Base-by-base conservation (phyloP, 1,140 invertebrate species). In the Drosophila micromelanica region DNA sequence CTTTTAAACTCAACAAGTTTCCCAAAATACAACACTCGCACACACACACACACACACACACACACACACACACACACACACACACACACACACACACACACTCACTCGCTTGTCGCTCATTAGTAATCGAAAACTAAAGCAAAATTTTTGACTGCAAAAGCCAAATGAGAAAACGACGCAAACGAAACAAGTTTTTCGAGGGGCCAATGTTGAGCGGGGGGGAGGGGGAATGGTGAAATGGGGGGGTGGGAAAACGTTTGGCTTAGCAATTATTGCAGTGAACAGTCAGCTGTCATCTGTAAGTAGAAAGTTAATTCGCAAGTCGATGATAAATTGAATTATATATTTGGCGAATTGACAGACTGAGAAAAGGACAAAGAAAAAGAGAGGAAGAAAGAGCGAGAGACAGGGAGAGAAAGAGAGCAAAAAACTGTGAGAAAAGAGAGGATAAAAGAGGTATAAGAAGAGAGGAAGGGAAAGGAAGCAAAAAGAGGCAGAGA, bases 251-350 rank as follows among this genome's bases (percentile, higher is more conserved):
- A 23, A 13, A 35, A 35, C 46, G 49, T 23, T 46, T 9, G 32
- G 20, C 12, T 27, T 40, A 12, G 55, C 38, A 72, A 72, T 72
- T 72, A 59, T 62, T 72, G 57, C 30, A 32, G 65, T 46, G 46
- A 52, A 60, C 56, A 68, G 55, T 59, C 65, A 52, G 51, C 51
- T 49, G 54, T 30, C 52, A 72, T 27, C 49, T 57, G 43, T 40
- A 20, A 15, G 2, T 56, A 7, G 11, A 38, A 68, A 60, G 63
- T 60, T 63, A 48, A 72, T 8, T 15, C n/a, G 35, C 54, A 48
- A 72, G 12, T 15, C n/a, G 23, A 43, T 85, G 80, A 84, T 85
- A 73, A 85, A 84, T 84, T 85, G 76, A 84, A 67, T 85, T 70
- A 73, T 70, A 73, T 57, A 76, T 84, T 80, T 84, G 69, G 64